Conservation (phyloP, 2,888 invertebrate species). For the Rotaria magnacalcarata region DNA sequence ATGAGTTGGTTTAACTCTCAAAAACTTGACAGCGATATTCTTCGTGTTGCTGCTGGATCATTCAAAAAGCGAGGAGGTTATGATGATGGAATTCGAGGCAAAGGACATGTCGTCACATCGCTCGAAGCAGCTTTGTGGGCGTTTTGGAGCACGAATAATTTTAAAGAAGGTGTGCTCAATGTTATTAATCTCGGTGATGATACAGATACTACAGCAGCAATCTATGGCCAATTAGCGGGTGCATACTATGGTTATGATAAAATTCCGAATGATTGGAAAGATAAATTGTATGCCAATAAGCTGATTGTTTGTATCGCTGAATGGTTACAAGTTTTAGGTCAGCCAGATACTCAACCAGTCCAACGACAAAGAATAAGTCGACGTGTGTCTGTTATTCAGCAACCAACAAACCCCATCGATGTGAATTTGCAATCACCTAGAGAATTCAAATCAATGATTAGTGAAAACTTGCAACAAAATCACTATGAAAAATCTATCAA, state of each 20-base stretch:
- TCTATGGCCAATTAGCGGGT: slow-evolving; percentile 15
- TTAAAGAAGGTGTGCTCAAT: neutral
- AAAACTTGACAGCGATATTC: neutral
- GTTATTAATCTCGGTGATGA: neutral
- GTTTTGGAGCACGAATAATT: neutral
- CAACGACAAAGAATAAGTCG: neutral
- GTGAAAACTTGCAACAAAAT: too few relatives aligned
- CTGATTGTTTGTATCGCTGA: neutral
- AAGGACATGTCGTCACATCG: neutral
- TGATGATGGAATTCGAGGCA: neutral
- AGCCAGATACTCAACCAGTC: neutral
- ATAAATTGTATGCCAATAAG: neutral
- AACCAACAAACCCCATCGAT: neutral
- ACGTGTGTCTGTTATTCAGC: too few relatives aligned
- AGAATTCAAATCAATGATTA: too few relatives aligned
- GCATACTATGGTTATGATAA: neutral
- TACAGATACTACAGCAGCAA: neutral
- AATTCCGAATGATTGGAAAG: neutral
- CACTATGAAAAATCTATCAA: too few relatives aligned
- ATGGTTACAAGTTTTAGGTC: neutral
- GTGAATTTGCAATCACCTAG: too few relatives aligned
- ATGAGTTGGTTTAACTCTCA: neutral
- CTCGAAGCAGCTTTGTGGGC: slow-evolving; percentile 1
- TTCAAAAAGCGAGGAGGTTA: neutral
- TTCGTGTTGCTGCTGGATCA: neutral